phyloP scores from a whole-genome alignment of 1,140 invertebrate genomes.

The Heliconius himera region DNA sequence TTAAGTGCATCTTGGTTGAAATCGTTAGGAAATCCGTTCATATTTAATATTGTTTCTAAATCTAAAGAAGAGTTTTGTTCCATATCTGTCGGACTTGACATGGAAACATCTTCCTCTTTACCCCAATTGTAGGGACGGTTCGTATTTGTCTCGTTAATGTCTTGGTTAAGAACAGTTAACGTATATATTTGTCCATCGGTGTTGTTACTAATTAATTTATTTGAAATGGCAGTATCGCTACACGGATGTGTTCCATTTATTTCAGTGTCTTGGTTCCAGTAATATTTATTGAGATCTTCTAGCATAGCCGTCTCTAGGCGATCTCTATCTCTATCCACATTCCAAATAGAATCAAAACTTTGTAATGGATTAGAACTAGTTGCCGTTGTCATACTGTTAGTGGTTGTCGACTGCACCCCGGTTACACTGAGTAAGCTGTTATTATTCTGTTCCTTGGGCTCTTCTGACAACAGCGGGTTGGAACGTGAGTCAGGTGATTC shows the following conservation, averaged over 20 bases:
- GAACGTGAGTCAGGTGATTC: constrained; percentile 79
- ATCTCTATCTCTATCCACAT: constrained; percentile 86
- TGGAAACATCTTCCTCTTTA: constrained; percentile 82
- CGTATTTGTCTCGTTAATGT: constrained; percentile 82
- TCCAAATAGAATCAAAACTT: constrained; percentile 87
- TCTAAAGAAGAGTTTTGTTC: constrained; percentile 83
- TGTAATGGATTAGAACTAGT: constrained; percentile 75
- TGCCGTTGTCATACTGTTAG: constrained; percentile 65
- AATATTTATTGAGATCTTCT: constrained; percentile 91
- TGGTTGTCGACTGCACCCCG: constrained; percentile 65
- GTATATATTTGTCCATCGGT: constrained; percentile 85
- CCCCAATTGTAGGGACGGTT: constrained; percentile 67
- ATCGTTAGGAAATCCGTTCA: constrained; percentile 82
- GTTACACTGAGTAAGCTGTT: constrained; percentile 83
- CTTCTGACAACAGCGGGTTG: constrained; percentile 80
- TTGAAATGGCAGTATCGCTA: constrained; percentile 75
- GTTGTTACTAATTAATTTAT: constrained; percentile 78
- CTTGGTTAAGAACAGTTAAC: constrained; percentile 85
- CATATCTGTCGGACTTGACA: constrained; percentile 83
- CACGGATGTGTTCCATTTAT: constrained; percentile 79
- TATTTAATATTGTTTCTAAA: constrained; percentile 85
- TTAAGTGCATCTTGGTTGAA: constrained; percentile 72
- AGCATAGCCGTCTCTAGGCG: constrained; percentile 87
- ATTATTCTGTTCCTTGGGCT: constrained; percentile 86
- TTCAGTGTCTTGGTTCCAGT: constrained; percentile 86